Evolutionary conservation across 2,113 vertebrate genomes (phyloP).

Genomic region (Odontophorus gujanensis): DNA sequence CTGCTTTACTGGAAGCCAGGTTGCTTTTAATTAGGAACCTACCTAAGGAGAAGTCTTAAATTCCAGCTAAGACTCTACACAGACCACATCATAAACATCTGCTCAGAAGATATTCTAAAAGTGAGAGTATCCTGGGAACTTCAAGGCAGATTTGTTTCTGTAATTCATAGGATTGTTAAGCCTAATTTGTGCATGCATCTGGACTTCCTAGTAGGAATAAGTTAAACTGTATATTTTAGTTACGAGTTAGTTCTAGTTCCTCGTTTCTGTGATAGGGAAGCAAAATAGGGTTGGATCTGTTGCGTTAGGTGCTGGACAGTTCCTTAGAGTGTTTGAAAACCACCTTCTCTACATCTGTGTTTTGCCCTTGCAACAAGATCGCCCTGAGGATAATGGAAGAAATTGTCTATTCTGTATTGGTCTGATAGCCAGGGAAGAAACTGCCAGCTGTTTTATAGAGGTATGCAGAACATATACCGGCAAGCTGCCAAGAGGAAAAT

Average conservation of each 20-base stretch:
- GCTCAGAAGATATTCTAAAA: background rate
- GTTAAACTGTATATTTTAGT: background rate
- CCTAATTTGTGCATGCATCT: background rate
- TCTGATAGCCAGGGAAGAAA: background rate
- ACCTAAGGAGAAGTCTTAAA: background rate
- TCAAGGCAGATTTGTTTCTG: background rate
- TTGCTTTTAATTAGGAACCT: background rate
- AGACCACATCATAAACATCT: background rate
- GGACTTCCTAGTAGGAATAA: background rate
- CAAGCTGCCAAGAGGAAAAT: background rate
- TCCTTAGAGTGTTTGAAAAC: background rate
- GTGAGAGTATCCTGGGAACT: background rate
- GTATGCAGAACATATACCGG: background rate
- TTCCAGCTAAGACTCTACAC: background rate
- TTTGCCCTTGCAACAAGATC: background rate
- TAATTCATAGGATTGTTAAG: background rate
- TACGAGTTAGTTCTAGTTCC: background rate
- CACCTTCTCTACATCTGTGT: background rate
- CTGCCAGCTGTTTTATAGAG: background rate
- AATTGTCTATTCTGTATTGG: background rate
- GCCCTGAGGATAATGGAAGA: background rate
- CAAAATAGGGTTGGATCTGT: background rate
- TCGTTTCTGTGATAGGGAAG: background rate
- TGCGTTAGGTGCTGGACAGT: too few relatives aligned
- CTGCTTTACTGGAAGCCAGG: background rate